Base-by-base conservation (phyloP, 2,797 vertebrate genomes). In the Falco cherrug region DNA sequence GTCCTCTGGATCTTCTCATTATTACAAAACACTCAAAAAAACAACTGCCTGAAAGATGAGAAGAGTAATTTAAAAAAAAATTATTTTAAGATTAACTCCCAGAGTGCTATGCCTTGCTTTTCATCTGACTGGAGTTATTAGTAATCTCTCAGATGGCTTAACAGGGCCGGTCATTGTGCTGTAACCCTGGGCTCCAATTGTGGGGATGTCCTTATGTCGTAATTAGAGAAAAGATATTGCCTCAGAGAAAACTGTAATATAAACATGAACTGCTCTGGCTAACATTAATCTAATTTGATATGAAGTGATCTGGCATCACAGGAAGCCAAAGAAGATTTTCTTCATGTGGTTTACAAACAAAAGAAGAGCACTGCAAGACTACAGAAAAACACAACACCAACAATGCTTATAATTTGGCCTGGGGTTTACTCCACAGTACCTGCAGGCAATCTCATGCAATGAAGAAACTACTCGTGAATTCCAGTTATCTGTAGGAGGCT, bases 201-300 rank as follows among this genome's bases (percentile, higher is more conserved):
- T 78, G 80, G 31, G 41, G 74, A 54, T 71, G 60, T 81, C 88
- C 90, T 96, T 90, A 84, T 89, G 80, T 75, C 37, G n/a, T 94
- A 97, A 84, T 97, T 94, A 97, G 89, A 94, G 88, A 91, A 92
- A 94, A 97, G 77, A 95, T 73, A 87, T 25, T 89, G 92, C 96
- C 93, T 79, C 83, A 74, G 96, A 97, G 96, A 93, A 98, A 96
- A 95, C 18, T 25, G 69, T 82, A 67, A 87, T 86, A 95, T 96
- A 97, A 97, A 95, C 89, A 96, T 31, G 60, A 90, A 79, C 41
- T 94, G 31, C 54, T 90, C 60, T 61, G 87, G 51, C 41, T 88
- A 84, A 29, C 74, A 65, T 90, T 94, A 94, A 97, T 96, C 63
- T 91, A 43, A 94, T 96, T 93, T 94, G 93, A 96, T 93, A 61